Conservation (phyloP, 2,888 invertebrate genomes). For the Ichneumoninae sp. region DNA sequence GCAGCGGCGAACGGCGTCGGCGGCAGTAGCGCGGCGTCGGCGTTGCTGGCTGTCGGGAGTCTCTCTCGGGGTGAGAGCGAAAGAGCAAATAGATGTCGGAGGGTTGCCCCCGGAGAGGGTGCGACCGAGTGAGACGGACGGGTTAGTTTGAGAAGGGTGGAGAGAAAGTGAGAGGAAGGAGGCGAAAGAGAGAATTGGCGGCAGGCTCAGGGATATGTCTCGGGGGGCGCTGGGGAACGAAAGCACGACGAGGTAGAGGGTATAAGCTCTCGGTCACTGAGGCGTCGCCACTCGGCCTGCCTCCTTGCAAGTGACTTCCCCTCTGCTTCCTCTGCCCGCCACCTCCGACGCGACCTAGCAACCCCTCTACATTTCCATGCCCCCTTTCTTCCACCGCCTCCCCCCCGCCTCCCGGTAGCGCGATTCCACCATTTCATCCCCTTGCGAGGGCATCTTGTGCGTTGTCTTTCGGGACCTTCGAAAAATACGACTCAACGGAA, state of each 20-base stretch:
- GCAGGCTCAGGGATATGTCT: constrained; percentile 49
- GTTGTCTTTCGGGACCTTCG: constrained; percentile 64
- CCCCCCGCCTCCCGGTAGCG: constrained; percentile 42
- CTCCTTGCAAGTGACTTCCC: constrained; percentile 76
- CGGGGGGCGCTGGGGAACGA: constrained; percentile 76
- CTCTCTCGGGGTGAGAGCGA: constrained; percentile 30
- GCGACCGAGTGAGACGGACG: constrained; percentile 70
- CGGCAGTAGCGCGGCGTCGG: constrained; percentile 63
- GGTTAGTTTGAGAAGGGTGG: constrained; percentile 32
- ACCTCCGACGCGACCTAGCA: constrained; percentile 63
- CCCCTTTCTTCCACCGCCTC: constrained; percentile 64
- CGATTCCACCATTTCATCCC: constrained; percentile 55
- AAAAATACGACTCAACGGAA: background rate
- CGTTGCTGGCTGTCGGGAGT: constrained; percentile 33
- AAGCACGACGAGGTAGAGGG: constrained; percentile 75
- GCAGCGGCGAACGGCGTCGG: constrained; percentile 51
- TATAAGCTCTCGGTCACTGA: constrained; percentile 81
- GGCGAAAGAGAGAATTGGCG: constrained; percentile 48
- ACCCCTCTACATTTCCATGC: constrained; percentile 76
- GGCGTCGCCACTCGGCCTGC: constrained; percentile 80
- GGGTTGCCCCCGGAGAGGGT: constrained; percentile 68
- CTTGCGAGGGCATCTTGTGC: constrained; percentile 36
- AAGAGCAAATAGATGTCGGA: constrained; percentile 29
- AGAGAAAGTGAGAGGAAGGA: constrained; percentile 55
- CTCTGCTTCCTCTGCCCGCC: constrained; percentile 61